Conservation (phyloP, 2,888 invertebrate species). For the Protodeltote pygarga region DNA sequence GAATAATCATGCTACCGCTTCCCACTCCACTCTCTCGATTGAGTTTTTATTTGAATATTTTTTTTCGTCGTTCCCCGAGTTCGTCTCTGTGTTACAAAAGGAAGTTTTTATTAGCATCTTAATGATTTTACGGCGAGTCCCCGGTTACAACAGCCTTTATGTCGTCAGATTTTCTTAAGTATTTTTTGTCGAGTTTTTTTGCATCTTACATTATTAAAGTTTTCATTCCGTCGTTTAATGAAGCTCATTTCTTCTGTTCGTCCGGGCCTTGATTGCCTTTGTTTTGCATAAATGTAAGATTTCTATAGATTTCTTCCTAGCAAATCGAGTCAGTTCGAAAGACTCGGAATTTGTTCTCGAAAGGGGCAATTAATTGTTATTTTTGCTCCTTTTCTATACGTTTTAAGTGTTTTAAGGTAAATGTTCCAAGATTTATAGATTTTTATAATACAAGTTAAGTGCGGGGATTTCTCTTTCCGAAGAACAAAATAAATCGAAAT, state of each 20-base stretch:
- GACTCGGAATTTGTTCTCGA: conserved; percentile 76
- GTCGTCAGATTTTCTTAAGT: conserved; percentile 87
- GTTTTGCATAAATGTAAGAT: conserved; percentile 87
- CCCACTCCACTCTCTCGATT: conserved; percentile 82
- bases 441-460: neutral
- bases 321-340: conserved; percentile 79
- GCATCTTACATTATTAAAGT: conserved; percentile 88
- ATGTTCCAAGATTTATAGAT: conserved; percentile 4
- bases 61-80: conserved; percentile 75
- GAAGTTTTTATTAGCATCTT: conserved; percentile 88
- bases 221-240: conserved; percentile 87
- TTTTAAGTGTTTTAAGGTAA: conserved; percentile 30
- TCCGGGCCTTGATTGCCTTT: conserved; percentile 85
- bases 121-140: conserved; percentile 87
- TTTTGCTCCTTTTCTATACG: conserved; percentile 52
- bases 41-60: conserved; percentile 88
- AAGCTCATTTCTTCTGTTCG: conserved; percentile 87
- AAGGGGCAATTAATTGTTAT: conserved; percentile 75
- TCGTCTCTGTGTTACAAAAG: conserved; percentile 85
- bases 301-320: conserved; percentile 84
- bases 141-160: conserved; percentile 87
- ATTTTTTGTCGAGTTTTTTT: conserved; percentile 86
- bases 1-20: conserved; percentile 86
- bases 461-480: neutral
- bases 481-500: no score